Base-by-base conservation (phyloP, 2,113 vertebrate species). In the Bambusicola thoracicus region DNA sequence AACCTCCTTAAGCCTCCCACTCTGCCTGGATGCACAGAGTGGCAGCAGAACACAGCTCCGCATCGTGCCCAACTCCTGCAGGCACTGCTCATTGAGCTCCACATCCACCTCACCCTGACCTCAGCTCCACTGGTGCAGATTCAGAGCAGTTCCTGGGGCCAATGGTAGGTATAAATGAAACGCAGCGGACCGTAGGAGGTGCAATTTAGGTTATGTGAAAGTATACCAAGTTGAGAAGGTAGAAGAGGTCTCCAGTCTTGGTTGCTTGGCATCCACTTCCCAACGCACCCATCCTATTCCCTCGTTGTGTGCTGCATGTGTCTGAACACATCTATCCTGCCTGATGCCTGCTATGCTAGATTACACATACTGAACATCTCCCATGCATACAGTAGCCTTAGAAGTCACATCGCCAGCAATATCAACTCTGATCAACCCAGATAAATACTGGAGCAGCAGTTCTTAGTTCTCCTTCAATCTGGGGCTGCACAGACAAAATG, bases 301-400 rank as follows among this genome's bases (percentile, higher is more conserved):
- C 18, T 46, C 48, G 6, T 0, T 16, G 38, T 19, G 10, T 1
- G 1, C 46, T 53, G 56, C n/a, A 48, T 29, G 43, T 46, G 12
- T 51, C 56, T 34, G 7, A 5, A 10, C 48, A 56, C 30, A 29
- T 41, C 68, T 58, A 15, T 10, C 15, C 62, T 2, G 3, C 30
- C 59, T n/a, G 21, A 24, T 53, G 29, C 15, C 80, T 77, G 21
- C 65, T 51, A 6, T 29, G 55, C 41, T 77, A 44, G 29, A 11
- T 3, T 38, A 17, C 8, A 68, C 36, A 44, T 11, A 8, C 3
- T 55, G 8, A 25, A 20, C 41, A 17, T 4, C 21, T 2, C 29
- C 18, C 30, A 8, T 25, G 19, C 32, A 34, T 22, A 53, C 13
- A 38, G 29, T 4, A 4, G 5, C 12, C 7, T 15, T 46, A 40